A percentile compares a stretch with the other conserved stretches of the same genome.
These are phyloP conservation scores for Carassius carassius DNA, from an alignment of 2,113 vertebrate genomes.

Conservation along the genomic window DNA sequence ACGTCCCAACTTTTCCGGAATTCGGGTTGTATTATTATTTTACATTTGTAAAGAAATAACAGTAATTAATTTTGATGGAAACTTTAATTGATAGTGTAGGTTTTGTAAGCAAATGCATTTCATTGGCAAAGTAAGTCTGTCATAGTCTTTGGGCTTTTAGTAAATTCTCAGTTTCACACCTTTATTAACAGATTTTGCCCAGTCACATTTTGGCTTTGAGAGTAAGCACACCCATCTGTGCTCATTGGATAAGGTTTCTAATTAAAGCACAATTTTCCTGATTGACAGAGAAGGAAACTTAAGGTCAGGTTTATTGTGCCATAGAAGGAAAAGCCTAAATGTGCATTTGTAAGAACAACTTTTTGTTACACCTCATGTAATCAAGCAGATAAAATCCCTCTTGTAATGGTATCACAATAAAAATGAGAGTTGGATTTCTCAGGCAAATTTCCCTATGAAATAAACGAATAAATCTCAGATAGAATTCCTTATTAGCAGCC, in stretches of 20 bases:
- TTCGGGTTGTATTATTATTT: too few relatives aligned
- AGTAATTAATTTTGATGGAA: background rate
- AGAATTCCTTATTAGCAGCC: background rate
- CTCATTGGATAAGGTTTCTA: background rate
- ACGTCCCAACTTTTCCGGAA: too few relatives aligned
- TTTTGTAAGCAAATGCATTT: background rate
- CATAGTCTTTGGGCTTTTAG: constrained; percentile 6
- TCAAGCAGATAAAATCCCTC: background rate
- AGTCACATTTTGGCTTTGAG: constrained; percentile 36
- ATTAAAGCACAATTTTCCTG: constrained; percentile 17
- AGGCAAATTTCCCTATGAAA: background rate
- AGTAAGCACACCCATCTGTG: constrained; percentile 41
- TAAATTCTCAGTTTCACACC: constrained; percentile 50
- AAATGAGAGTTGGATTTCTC: too few relatives aligned
- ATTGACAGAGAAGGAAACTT: background rate
- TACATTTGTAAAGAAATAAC: background rate
- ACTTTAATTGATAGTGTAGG: background rate
- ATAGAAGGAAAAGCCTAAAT: background rate
- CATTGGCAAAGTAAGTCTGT: constrained; percentile 5
- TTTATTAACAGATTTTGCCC: constrained; percentile 47
- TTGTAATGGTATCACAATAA: background rate
- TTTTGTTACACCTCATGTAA: background rate
- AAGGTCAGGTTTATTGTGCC: background rate
- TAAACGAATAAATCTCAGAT: constrained; percentile 7
- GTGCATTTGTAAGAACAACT: background rate